A percentile compares a stretch with the other conserved stretches of the same genome.
Conservation (phyloP, 1,140 invertebrate species). For the Neoseiulus cucumeris region DNA sequence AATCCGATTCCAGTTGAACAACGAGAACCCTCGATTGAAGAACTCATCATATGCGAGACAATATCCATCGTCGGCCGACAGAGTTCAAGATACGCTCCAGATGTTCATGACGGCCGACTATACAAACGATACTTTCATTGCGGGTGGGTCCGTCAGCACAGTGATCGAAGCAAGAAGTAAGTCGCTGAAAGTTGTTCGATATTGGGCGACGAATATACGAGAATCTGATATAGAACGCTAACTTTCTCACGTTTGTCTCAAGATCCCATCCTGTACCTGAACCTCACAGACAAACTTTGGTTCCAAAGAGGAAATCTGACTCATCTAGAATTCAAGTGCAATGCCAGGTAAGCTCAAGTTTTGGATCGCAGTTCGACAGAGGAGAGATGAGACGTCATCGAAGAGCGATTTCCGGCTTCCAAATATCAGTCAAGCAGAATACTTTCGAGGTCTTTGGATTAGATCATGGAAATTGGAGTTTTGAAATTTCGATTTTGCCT, state of each 20-base stretch:
- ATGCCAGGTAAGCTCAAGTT: neutral
- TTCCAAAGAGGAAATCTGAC: neutral
- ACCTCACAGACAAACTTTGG: neutral
- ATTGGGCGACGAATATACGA: too few relatives aligned
- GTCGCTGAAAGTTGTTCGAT: too few relatives aligned
- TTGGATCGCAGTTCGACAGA: too few relatives aligned
- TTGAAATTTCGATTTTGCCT: too few relatives aligned
- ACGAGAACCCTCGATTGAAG: neutral
- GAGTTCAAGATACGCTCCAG: neutral
- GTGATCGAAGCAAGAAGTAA: neutral
- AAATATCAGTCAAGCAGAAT: neutral
- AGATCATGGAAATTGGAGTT: neutral
- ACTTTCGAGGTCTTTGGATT: neutral
- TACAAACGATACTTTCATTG: neutral
- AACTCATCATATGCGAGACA: neutral
- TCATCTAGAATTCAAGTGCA: neutral
- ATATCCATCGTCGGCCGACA: neutral
- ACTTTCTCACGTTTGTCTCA: neutral
- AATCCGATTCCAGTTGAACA: neutral
- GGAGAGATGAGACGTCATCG: too few relatives aligned
- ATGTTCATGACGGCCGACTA: neutral
- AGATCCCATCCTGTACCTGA: neutral
- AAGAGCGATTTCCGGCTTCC: neutral
- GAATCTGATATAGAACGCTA: too few relatives aligned
- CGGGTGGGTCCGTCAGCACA: neutral